A percentile compares a stretch with the other conserved stretches of the same genome.
Conservation (phyloP, 1,140 invertebrate species). For the Pseudomyrmex dendroicus region DNA sequence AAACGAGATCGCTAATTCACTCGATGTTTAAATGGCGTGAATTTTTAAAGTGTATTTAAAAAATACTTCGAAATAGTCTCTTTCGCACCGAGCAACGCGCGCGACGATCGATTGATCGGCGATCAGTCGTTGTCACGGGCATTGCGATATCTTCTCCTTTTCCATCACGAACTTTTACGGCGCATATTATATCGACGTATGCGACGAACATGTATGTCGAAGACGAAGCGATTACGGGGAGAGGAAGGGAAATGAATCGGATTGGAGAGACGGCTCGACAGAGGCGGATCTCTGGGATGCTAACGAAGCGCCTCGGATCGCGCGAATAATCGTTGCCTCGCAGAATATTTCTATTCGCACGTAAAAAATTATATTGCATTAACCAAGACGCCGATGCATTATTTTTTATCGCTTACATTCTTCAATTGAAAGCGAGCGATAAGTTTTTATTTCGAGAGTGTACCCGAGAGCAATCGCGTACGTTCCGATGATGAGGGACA, state of each 20-base stretch:
- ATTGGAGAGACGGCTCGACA: background rate
- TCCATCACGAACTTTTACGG: conserved; percentile 47
- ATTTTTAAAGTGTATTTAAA: background rate
- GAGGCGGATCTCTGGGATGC: background rate
- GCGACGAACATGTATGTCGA: conserved; percentile 2
- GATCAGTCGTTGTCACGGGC: conserved; percentile 55
- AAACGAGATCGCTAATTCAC: no score
- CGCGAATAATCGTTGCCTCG: background rate
- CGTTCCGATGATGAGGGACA: background rate
- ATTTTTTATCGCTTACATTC: no score
- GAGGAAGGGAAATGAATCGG: conserved; percentile 4
- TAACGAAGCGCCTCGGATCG: background rate
- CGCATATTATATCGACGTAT: conserved; percentile 47
- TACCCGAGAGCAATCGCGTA: no score
- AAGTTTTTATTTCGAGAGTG: no score
- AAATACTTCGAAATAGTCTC: conserved; percentile 17
- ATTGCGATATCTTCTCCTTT: conserved; percentile 34
- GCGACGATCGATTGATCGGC: conserved; percentile 36
- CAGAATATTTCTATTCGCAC: background rate
- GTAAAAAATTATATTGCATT: background rate
- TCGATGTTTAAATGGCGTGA: background rate
- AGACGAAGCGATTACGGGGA: conserved; percentile 14
- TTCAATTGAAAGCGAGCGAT: no score
- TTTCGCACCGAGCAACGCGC: background rate
- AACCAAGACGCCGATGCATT: background rate